These are phyloP conservation scores for Cataglyphis cursor DNA, from an alignment of 2,888 invertebrate genomes.

Conservation along the genomic window DNA sequence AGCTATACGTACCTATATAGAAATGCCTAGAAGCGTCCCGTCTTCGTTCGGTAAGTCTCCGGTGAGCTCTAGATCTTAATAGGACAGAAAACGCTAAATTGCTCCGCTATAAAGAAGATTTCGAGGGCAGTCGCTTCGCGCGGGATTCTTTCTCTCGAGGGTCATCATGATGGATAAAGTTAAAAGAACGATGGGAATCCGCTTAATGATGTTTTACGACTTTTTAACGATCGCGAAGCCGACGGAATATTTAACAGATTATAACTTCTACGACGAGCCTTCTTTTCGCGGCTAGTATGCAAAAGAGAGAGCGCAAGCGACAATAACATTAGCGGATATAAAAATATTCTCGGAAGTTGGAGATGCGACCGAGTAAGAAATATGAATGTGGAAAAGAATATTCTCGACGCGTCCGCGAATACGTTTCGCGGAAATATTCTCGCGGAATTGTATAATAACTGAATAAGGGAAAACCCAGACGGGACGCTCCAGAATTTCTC, in stretches of 20 bases:
- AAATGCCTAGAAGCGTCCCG: not conserved
- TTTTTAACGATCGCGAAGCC: conserved; percentile 55
- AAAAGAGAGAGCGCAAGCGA: conserved; percentile 44
- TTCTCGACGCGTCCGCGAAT: conserved; percentile 24
- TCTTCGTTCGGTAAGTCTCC: not conserved
- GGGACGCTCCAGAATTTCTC: conserved; percentile 26
- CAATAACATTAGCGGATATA: conserved; percentile 61
- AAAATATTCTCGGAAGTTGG: conserved; percentile 48
- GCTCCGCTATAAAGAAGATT: conserved; percentile 40
- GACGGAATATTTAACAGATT: conserved; percentile 50
- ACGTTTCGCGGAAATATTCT: conserved; percentile 35
- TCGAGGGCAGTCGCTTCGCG: conserved; percentile 34
- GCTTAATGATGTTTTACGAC: conserved; percentile 58
- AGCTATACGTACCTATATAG: not conserved
- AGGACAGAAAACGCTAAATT: conserved; percentile 21
- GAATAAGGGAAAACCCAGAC: conserved; percentile 41
- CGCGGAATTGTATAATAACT: conserved; percentile 48
- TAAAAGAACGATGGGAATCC: conserved; percentile 39
- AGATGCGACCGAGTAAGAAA: conserved; percentile 16
- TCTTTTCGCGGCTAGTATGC: conserved; percentile 33
- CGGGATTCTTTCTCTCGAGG: conserved; percentile 34
- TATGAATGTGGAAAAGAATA: conserved; percentile 30
- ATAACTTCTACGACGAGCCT: conserved; percentile 38
- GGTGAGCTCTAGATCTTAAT: conserved; percentile 36
- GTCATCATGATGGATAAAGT: conserved; percentile 39